Conservation (phyloP, 2,888 invertebrate species). For the Oxytorus armatus region DNA sequence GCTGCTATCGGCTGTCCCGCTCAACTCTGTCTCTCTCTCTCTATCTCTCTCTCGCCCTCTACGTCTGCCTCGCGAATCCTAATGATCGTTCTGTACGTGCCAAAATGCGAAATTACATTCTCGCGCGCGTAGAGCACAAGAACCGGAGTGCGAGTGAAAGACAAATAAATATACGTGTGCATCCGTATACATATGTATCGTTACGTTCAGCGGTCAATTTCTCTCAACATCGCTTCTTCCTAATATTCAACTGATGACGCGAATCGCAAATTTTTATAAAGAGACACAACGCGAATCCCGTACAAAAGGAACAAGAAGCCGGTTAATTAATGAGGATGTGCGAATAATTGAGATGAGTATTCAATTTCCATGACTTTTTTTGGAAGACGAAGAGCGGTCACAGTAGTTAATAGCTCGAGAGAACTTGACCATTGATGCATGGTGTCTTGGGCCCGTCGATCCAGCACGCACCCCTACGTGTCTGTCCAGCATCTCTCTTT, state of each 20-base stretch:
- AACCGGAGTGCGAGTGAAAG: conserved; percentile 39
- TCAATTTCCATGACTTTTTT: conserved; percentile 14
- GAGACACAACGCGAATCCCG: not conserved
- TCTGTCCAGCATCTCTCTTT: no score
- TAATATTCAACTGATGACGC: conserved; percentile 48
- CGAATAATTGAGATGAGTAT: not conserved
- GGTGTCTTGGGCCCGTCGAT: no score
- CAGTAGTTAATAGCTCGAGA: not conserved
- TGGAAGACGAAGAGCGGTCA: not conserved
- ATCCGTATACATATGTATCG: conserved; percentile 27
- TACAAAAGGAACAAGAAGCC: not conserved
- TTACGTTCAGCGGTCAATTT: conserved; percentile 53
- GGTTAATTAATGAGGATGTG: conserved; percentile 3
- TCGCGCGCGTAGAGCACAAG: conserved; percentile 56
- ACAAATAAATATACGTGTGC: conserved; percentile 56
- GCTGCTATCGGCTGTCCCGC: conserved; percentile 65
- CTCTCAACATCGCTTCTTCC: not conserved
- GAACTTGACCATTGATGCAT: conserved; percentile 7
- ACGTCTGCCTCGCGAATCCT: conserved; percentile 66
- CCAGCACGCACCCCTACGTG: no score
- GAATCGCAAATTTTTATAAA: conserved; percentile 49
- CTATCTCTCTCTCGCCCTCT: conserved; percentile 22
- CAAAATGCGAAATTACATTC: conserved; percentile 75
- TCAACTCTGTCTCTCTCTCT: conserved; percentile 33
- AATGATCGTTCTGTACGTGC: conserved; percentile 78